These are phyloP conservation scores for Bibio marci DNA, from an alignment of 2,888 invertebrate species.

Conservation along the genomic window DNA sequence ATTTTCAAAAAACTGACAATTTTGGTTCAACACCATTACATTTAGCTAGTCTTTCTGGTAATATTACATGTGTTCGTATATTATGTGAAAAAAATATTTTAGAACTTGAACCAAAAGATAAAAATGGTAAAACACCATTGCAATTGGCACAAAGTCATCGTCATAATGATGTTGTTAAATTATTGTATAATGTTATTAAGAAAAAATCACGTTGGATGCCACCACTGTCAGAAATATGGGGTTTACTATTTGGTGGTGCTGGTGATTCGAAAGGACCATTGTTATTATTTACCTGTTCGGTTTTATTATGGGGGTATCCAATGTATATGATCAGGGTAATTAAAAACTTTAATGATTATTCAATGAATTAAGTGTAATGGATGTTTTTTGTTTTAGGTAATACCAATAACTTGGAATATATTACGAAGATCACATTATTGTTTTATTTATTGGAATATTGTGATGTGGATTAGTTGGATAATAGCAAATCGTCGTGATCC, in stretches of 20 bases:
- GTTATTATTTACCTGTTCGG: slow-evolving; percentile 68
- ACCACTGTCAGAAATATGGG: slow-evolving; percentile 75
- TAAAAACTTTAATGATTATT: background rate
- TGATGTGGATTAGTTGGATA: slow-evolving; percentile 89
- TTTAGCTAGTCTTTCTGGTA: slow-evolving; percentile 76
- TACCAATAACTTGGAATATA: slow-evolving; percentile 81
- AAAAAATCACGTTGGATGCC: slow-evolving; percentile 74
- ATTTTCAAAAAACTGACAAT: slow-evolving; percentile 76
- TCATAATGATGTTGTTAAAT: slow-evolving; percentile 66
- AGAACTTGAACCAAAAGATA: slow-evolving; percentile 71
- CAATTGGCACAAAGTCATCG: slow-evolving; percentile 79
- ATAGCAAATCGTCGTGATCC: slow-evolving; percentile 80
- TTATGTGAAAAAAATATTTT: slow-evolving; percentile 84
- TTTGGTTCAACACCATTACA: slow-evolving; percentile 86
- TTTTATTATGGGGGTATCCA: slow-evolving; percentile 81
- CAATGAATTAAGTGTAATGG: background rate
- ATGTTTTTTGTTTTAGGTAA: slow-evolving; percentile 38
- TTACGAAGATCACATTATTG: slow-evolving; percentile 73
- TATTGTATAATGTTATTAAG: slow-evolving; percentile 66
- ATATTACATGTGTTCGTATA: slow-evolving; percentile 68
- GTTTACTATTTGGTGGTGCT: slow-evolving; percentile 74
- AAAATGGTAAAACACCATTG: slow-evolving; percentile 81
- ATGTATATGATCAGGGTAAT: slow-evolving; percentile 74
- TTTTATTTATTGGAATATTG: slow-evolving; percentile 76
- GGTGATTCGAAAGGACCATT: slow-evolving; percentile 82